phyloP scores from a whole-genome alignment of 1,140 invertebrate species.

The Antheraea pernyi region DNA sequence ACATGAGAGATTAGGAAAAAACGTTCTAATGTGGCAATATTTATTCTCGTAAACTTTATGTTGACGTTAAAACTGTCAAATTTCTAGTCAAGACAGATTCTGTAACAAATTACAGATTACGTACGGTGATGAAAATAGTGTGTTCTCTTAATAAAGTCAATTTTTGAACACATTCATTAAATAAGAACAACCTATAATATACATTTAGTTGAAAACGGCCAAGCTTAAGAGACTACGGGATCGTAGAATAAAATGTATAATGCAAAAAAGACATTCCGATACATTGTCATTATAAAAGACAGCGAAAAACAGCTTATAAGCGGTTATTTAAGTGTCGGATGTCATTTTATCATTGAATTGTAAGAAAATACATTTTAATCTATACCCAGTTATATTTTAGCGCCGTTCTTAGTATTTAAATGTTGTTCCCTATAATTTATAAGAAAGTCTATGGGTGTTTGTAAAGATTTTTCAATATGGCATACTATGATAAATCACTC shows the following conservation, averaged over 20 bases:
- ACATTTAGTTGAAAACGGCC: neutral
- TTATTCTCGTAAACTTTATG: too few species aligned
- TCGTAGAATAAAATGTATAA: neutral
- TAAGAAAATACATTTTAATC: conserved; percentile 8
- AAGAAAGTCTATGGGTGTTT: conserved; percentile 34
- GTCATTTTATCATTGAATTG: neutral
- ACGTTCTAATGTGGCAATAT: neutral
- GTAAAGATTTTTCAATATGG: conserved; percentile 29
- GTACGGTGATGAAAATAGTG: neutral
- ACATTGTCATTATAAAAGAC: neutral
- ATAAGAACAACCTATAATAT: neutral
- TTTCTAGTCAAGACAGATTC: neutral
- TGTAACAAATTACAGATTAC: neutral
- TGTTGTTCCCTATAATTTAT: conserved; percentile 77
- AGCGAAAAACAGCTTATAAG: neutral
- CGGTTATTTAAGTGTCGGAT: neutral
- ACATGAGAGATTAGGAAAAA: neutral
- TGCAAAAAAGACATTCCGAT: neutral
- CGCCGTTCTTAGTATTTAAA: conserved; percentile 67
- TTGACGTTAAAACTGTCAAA: neutral
- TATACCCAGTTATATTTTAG: conserved; percentile 49
- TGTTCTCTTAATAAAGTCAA: conserved; percentile 12
- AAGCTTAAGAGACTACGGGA: neutral
- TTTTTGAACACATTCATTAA: conserved; percentile 1
- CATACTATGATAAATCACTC: neutral